Conservation (phyloP, 2,113 vertebrate species). For the Struthio camelus region DNA sequence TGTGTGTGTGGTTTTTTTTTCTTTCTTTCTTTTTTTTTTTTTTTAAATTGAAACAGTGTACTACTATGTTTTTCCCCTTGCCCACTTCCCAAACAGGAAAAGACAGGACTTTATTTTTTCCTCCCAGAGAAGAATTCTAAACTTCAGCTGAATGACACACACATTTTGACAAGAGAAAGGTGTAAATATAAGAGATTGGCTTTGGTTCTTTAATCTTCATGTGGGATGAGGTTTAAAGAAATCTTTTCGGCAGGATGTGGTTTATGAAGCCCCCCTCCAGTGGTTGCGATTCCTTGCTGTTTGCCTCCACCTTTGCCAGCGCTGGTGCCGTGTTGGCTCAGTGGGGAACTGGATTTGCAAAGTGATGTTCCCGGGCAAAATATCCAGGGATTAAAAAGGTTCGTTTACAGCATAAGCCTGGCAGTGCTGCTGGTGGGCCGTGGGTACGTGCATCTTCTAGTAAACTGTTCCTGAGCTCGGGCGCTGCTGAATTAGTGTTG, state of each 20-base stretch:
- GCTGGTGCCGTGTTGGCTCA: rapidly evolving
- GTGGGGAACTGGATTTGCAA: background rate
- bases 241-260: rapidly evolving
- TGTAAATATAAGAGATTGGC: background rate
- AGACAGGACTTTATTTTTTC: constrained; percentile 58
- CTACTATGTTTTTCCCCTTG: background rate
- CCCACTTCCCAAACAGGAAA: constrained; percentile 60
- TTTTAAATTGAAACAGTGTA: rapidly evolving
- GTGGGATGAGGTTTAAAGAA: rapidly evolving
- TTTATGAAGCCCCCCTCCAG: rapidly evolving
- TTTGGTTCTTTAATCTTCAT: background rate
- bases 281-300: background rate
- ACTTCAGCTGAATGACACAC: background rate
- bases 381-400: background rate
- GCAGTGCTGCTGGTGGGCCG: too few relatives aligned
- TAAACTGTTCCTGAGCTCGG: background rate
- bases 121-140: background rate
- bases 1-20: rapidly evolving
- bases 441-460: background rate
- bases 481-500: background rate
- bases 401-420: rapidly evolving
- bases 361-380: background rate
- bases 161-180: background rate
- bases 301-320: background rate
- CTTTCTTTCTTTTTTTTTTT: background rate